Base-by-base conservation (phyloP, 2,797 vertebrate species). In the Silurus lanzhouensis region DNA sequence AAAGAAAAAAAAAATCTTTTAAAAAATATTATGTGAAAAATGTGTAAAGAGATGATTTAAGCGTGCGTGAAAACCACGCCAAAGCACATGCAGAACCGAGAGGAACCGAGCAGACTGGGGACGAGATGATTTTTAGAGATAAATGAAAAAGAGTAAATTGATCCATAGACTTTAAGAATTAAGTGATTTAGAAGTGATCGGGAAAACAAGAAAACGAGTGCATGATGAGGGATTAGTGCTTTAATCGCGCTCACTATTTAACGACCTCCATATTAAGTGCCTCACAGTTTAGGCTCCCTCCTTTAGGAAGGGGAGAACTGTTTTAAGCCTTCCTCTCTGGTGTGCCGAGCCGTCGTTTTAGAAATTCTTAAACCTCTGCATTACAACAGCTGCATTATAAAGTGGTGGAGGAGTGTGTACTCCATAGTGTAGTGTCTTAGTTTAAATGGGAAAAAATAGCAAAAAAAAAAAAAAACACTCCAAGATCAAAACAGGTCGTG, bases 211-310 rank as follows among this genome's bases (percentile, higher is more conserved):
- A 19, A 5, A 66, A 14, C 9, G 25, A 71, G 52, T 44, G 27
- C 81, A n/a, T 38, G 9, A 19, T 19, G 55, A 60, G n/a, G 25
- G 61, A 52, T 81, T 52, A 46, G 44, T 19, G 61, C 61, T 81
- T 25, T 52, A 48, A 27, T 25, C 91, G 90, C 91, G 91, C 87
- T 85, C 92, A 87, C 90, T 89, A 52, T 90, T 88, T 88, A 84
- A 87, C 85, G 64, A 76, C 84, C 38, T 92, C 93, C 87, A 71
- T 90, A 92, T 92, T 17, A 85, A 85, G 84, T 85, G 84, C 84
- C 84, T 85, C 79, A 44, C 0, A 31, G 52, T 72, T 72, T 61
- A 61, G 55, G 67, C 55, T 48, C 55, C 81, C 67, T 81, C 22
- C 8, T 52, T 52, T 52, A 52, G 48, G 22, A 66, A 81, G 78